Evolutionary conservation across 2,888 invertebrate species (phyloP), one percentile per base, ranked within the genome.

Genomic region (Hydriomena furcata): DNA sequence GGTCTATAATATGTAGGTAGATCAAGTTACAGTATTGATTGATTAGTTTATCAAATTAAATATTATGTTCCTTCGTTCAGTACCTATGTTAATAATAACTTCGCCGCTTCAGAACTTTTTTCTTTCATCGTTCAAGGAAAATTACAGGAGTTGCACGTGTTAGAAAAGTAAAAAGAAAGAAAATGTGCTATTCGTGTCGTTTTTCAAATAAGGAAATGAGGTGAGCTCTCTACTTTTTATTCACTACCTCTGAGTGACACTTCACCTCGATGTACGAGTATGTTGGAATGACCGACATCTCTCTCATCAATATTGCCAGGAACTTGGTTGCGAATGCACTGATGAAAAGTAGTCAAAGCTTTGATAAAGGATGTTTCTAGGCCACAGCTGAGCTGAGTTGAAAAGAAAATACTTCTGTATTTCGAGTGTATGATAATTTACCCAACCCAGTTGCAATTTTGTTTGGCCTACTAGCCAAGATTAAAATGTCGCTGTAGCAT

Each of bases 131-230:
- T 3, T 17, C 17, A 17, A 2, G 17, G 17, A 17, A 17, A 17
- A 17, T 17, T 7, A 31, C 7, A 24, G 7, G 17, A 1, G 31
- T 31, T 10, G 13, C 2, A 17, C 13, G 43, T 25, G 11, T 24
- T 61, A 54, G 60, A 53, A 55, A 58, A 46, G 55, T 63, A 62
- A 63, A 71, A 68, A 69, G 68, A 59, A 66, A 65, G 67, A 68
- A 73, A 71, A 69, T 64, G 61, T 60, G 61, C 60, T 58, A 61
- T 65, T 61, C 13, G 11, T 25, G 27, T 11, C 73, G 27, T 25
- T 73, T 72, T 58, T 57, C 65, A 69, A 70, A 72, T 67, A 68
- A 67, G 72, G 70, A 67, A 64, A 60, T 48, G 60, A 58, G 30
- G 58, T 51, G 58, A 52, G 53, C 48, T 58, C 58, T 57, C 44